A percentile compares a stretch with the other conserved stretches of the same genome.
Conservation (phyloP, 1,140 invertebrate species). For the Cyphomyrmex costatus region DNA sequence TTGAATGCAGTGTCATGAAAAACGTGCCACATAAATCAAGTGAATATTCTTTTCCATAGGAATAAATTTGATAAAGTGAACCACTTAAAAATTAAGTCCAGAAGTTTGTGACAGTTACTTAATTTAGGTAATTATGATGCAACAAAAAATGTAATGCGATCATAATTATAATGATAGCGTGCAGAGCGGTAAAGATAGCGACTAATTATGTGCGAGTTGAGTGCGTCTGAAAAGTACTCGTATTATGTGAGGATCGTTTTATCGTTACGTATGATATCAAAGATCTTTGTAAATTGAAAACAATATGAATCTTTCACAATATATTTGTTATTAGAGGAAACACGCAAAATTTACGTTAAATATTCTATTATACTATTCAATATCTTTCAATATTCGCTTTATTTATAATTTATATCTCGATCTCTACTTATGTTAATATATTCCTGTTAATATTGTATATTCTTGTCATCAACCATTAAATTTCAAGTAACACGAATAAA, state of each 20-base stretch:
- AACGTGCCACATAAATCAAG: neutral
- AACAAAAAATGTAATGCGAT: neutral
- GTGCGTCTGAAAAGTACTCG: neutral
- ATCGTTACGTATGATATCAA: neutral
- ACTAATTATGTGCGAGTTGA: neutral
- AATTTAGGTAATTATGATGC: neutral
- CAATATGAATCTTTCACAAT: neutral
- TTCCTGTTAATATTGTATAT: no score
- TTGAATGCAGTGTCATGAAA: neutral
- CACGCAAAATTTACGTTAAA: neutral
- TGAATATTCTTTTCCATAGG: neutral
- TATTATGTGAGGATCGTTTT: neutral
- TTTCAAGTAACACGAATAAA: neutral
- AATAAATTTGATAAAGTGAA: neutral
- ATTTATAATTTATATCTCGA: slow-evolving; percentile 1
- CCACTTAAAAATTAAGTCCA: neutral
- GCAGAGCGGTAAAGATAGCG: no score
- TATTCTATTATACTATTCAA: neutral
- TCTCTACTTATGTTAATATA: neutral
- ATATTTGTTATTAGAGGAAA: neutral
- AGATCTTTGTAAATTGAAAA: neutral
- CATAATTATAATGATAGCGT: neutral
- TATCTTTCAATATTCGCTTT: neutral
- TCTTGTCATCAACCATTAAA: neutral
- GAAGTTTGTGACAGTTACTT: neutral